phyloP scores from a whole-genome alignment of 1,140 invertebrate species.

The Cheumatopsyche charites region DNA sequence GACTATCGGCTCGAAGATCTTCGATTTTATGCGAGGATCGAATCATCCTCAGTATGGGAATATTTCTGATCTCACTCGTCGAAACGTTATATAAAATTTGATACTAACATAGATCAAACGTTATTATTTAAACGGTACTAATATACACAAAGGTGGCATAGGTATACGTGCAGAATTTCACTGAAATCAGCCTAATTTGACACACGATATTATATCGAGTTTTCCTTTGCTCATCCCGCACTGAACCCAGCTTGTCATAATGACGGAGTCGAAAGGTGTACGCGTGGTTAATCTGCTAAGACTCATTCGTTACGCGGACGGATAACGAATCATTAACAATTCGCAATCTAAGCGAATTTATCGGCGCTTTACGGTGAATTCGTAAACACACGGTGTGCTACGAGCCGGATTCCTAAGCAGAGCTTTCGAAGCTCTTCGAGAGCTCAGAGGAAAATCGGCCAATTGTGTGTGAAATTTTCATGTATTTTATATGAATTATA shows the following conservation, averaged over 20 bases:
- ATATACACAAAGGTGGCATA: background rate
- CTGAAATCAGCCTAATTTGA: constrained; percentile 28
- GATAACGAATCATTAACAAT: constrained; percentile 3
- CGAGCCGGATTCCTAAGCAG: constrained; percentile 1
- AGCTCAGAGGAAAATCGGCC: too few relatives aligned
- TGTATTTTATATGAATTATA: too few relatives aligned
- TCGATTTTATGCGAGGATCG: background rate
- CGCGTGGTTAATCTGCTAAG: background rate
- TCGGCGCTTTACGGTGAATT: background rate
- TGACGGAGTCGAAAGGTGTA: background rate
- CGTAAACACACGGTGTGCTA: constrained; percentile 2
- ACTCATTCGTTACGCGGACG: constrained; percentile 4
- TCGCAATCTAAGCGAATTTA: too few relatives aligned
- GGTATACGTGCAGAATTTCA: constrained; percentile 26
- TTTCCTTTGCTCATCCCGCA: background rate
- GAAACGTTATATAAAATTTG: too few relatives aligned
- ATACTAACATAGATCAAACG: too few relatives aligned
- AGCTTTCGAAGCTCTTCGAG: background rate
- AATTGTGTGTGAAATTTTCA: too few relatives aligned
- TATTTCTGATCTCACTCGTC: too few relatives aligned
- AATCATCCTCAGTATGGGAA: too few relatives aligned
- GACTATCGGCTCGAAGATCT: constrained; percentile 19
- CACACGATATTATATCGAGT: background rate
- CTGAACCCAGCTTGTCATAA: background rate
- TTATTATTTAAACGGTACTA: too few relatives aligned